Percentiles rank a stretch among this genome's conserved stretches.
phyloP scores from a whole-genome alignment of 2,113 vertebrate species.

The Pampusana beccarii region DNA sequence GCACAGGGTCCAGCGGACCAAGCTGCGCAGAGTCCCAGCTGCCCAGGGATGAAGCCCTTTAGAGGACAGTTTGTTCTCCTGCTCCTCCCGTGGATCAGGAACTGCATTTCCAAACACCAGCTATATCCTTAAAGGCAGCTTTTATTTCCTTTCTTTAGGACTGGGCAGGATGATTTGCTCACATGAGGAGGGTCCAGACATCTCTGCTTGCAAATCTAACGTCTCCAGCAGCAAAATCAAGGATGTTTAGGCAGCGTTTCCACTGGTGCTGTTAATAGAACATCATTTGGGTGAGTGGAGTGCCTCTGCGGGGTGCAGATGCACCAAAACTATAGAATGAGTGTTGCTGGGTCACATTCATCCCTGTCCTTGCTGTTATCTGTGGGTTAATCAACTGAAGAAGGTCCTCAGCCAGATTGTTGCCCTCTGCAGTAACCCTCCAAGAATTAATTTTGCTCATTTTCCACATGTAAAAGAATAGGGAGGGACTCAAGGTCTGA shows the following conservation, averaged over 20 bases:
- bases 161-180: background rate
- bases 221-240: accelerated
- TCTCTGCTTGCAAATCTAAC: background rate
- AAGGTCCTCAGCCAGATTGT: background rate
- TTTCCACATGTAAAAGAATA: background rate
- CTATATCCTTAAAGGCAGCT: background rate
- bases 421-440: background rate
- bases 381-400: background rate
- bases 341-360: background rate
- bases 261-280: background rate
- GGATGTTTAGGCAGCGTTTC: background rate
- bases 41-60: background rate
- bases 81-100: background rate
- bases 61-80: background rate
- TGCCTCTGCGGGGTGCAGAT: background rate
- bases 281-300: accelerated
- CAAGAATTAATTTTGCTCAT: background rate
- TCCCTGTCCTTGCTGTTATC: background rate
- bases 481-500: background rate
- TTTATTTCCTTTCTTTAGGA: conserved; percentile 2
- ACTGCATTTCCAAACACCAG: background rate
- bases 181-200: accelerated
- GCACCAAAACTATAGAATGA: accelerated
- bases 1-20: background rate
- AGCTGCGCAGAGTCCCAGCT: background rate